A percentile compares a stretch with the other conserved stretches of the same genome.
Evolutionary conservation across 2,797 vertebrate species (phyloP).

Genomic region (Pseudocheirus occidentalis): DNA sequence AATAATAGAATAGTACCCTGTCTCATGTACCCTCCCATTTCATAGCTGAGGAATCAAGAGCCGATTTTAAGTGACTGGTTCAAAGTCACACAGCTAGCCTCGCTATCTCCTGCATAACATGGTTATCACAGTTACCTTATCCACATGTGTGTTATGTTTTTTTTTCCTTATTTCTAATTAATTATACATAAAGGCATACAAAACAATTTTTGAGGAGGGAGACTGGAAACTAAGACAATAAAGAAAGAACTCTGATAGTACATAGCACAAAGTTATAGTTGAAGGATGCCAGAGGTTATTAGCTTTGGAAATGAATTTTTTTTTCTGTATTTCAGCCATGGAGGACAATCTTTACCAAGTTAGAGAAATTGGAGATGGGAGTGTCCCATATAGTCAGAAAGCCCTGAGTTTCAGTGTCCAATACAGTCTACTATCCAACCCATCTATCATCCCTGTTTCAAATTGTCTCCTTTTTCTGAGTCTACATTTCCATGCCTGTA

Average conservation of each 20-base stretch:
- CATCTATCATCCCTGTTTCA: neutral
- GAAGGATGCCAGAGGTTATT: neutral
- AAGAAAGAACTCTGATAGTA: neutral
- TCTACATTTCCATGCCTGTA: neutral
- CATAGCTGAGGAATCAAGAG: neutral
- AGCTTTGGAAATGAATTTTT: neutral
- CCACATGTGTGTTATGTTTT: neutral
- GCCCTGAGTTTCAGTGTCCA: neutral
- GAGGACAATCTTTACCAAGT: neutral
- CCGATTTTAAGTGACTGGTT: neutral
- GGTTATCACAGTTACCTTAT: neutral
- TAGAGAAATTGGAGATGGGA: neutral
- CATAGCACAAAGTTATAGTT: neutral
- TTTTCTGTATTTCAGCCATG: neutral
- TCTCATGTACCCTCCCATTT: too few relatives aligned
- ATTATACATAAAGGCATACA: neutral
- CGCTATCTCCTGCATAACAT: neutral
- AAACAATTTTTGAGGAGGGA: neutral
- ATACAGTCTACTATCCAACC: neutral
- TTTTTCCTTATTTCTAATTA: neutral
- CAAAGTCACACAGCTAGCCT: neutral
- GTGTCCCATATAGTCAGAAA: neutral
- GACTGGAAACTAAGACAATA: neutral
- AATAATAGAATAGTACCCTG: too few relatives aligned
- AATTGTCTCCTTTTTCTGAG: neutral